Percentiles rank a stretch among this genome's conserved stretches.
These are phyloP conservation scores for Carduelis carduelis DNA, from an alignment of 2,797 vertebrate species.

Conservation along the genomic window DNA sequence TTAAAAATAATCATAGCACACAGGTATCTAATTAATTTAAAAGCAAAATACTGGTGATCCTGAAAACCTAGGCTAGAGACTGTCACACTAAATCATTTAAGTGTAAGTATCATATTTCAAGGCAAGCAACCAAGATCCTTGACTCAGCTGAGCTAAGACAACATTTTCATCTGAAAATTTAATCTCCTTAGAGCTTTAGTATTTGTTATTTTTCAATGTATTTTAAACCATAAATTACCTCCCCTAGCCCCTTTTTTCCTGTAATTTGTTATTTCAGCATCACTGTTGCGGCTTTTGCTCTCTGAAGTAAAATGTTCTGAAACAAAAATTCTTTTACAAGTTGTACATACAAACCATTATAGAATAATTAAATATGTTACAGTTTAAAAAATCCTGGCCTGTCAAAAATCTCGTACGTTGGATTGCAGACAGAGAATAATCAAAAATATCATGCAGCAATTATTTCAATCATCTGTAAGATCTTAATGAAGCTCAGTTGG, in stretches of 20 bases:
- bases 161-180: constrained; percentile 57
- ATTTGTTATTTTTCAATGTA: neutral
- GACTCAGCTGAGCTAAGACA: constrained; percentile 10
- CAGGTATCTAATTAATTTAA: neutral
- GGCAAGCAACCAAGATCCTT: constrained; percentile 37
- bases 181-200: constrained; percentile 16
- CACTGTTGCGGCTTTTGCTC: neutral
- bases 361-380: neutral
- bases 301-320: neutral
- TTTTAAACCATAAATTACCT: neutral
- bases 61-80: constrained; percentile 19
- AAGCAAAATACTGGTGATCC: constrained; percentile 2
- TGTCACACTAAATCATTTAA: constrained; percentile 48
- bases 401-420: fast-evolving
- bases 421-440: neutral
- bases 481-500: neutral
- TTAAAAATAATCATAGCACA: neutral
- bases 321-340: neutral
- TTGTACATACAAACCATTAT: neutral
- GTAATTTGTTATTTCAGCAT: neutral
- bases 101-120: constrained; percentile 43
- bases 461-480: neutral
- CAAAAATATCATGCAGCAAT: neutral
- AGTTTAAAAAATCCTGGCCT: neutral
- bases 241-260: neutral